Evolutionary conservation across 2,113 vertebrate species (phyloP).

Genomic region (Hemiscyllium ocellatum): DNA sequence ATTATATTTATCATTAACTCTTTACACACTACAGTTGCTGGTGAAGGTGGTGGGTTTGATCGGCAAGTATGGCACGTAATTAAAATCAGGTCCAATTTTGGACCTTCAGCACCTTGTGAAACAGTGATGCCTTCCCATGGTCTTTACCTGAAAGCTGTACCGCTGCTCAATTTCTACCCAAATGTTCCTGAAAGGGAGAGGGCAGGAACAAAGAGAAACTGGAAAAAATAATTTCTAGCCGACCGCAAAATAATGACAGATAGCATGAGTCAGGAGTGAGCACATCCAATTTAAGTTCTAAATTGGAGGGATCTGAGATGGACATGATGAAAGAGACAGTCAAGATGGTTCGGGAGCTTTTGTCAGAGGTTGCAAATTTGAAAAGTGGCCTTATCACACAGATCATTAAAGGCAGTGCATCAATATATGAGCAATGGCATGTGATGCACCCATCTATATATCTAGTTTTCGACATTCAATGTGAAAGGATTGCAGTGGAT

Average conservation of each 20-base stretch:
- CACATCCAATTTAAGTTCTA: not conserved
- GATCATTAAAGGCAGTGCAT: not conserved
- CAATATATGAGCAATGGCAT: not conserved
- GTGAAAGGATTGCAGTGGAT: not conserved
- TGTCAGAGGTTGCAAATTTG: not conserved
- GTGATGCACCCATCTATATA: not conserved
- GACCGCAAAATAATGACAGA: not conserved
- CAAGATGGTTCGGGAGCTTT: not conserved
- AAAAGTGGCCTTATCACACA: not conserved
- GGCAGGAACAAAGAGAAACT: not conserved
- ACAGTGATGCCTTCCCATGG: too few species aligned
- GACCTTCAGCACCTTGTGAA: not conserved
- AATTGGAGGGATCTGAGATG: not conserved
- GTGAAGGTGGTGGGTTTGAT: not conserved
- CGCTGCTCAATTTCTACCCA: not conserved
- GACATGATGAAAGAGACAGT: not conserved
- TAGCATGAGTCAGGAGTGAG: not conserved
- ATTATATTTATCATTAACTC: too few species aligned
- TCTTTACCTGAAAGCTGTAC: not conserved
- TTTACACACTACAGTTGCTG: too few species aligned
- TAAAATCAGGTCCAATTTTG: not conserved
- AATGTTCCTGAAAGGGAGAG: not conserved
- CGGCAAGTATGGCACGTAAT: not conserved
- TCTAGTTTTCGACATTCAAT: not conserved
- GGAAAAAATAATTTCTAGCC: not conserved